Conservation (phyloP, 2,888 invertebrate species). For the Phytoseiulus persimilis region DNA sequence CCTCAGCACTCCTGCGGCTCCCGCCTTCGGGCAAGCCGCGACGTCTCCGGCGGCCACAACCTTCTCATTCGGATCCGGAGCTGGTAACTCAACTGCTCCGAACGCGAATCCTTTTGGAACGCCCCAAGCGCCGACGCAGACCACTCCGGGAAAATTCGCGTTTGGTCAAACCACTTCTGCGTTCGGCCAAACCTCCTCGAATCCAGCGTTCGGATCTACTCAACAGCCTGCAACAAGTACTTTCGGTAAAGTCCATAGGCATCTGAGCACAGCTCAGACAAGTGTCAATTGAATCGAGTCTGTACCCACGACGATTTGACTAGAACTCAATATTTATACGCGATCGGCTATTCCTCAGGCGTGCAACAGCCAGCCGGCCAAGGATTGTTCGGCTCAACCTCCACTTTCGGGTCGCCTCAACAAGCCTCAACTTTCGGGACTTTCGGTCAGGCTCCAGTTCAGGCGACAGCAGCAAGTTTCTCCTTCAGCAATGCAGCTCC, state of each 20-base stretch:
- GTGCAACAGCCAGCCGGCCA: background rate
- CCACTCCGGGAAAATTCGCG: constrained; percentile 6
- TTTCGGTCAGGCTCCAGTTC: background rate
- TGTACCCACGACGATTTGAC: background rate
- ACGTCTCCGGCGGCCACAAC: background rate
- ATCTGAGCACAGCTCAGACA: no score
- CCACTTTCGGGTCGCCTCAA: background rate
- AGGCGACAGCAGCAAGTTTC: background rate
- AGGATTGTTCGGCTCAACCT: background rate
- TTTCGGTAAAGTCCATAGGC: background rate
- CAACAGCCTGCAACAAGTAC: background rate
- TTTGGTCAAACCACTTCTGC: constrained; percentile 13
- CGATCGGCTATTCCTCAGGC: background rate
- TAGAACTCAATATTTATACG: background rate
- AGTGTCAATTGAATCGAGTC: no score
- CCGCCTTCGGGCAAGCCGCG: background rate
- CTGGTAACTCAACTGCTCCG: background rate
- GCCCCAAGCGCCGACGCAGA: background rate
- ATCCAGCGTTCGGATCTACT: constrained; percentile 12
- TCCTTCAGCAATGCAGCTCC: background rate
- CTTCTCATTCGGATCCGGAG: constrained; percentile 7
- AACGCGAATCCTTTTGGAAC: constrained; percentile 22
- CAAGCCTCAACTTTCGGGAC: background rate
- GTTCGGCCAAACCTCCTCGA: background rate
- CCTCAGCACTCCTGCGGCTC: background rate